Conservation (phyloP, 2,888 invertebrate species). For the Neuroscelio doddi region DNA sequence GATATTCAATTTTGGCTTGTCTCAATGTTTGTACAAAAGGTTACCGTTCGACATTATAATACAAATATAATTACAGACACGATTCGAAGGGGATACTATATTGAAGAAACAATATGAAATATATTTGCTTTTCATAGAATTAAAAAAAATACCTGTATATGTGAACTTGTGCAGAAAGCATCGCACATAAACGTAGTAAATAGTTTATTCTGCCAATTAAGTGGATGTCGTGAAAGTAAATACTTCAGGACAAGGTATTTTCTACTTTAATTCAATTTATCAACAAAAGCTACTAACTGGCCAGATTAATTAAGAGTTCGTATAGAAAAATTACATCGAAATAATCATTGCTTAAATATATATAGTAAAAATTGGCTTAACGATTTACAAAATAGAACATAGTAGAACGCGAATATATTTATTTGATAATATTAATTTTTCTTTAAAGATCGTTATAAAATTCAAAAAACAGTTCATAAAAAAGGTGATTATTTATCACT, state of each 20-base stretch:
- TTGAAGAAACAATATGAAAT: background rate
- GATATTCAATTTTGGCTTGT: too few relatives aligned
- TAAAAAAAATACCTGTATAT: background rate
- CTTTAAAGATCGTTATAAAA: too few relatives aligned
- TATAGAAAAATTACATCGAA: slow-evolving; percentile 24
- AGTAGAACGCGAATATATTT: too few relatives aligned
- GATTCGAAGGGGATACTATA: too few relatives aligned
- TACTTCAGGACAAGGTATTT: slow-evolving; percentile 19
- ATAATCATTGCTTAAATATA: too few relatives aligned
- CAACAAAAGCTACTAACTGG: slow-evolving; percentile 28
- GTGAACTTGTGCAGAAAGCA: background rate
- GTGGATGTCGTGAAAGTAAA: slow-evolving; percentile 25
- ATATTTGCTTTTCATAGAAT: background rate
- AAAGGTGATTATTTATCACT: background rate
- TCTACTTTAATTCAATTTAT: slow-evolving; percentile 42
- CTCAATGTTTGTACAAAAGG: too few relatives aligned
- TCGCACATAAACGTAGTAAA: slow-evolving; percentile 8
- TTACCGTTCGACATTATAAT: too few relatives aligned
- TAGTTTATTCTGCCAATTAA: slow-evolving; percentile 31
- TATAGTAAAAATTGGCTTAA: too few relatives aligned
- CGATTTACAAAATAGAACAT: too few relatives aligned
- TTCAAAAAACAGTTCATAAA: too few relatives aligned
- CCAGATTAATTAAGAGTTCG: slow-evolving; percentile 21
- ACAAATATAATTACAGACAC: too few relatives aligned
- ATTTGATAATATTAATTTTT: too few relatives aligned